Conservation (phyloP, 1,140 invertebrate genomes). For the Scaptomyza montana region DNA sequence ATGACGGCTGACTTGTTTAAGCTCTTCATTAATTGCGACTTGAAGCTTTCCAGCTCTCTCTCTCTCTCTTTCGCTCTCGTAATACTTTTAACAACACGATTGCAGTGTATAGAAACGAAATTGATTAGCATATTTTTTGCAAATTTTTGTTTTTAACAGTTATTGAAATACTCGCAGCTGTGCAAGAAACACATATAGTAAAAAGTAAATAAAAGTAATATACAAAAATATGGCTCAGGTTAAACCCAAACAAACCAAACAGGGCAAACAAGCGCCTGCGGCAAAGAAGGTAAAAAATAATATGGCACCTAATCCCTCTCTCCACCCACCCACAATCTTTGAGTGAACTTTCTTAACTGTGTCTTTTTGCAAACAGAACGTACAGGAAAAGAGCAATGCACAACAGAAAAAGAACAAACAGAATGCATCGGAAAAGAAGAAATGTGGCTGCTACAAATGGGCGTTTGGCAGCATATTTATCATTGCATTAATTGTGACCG, state of each 20-base stretch:
- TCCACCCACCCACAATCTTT: conserved; percentile 1
- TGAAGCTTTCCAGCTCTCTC: conserved; percentile 21
- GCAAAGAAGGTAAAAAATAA: conserved; percentile 72
- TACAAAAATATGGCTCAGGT: conserved; percentile 77
- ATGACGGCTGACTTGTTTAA: conserved; percentile 2
- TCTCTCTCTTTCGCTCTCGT: not conserved
- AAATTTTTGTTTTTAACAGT: conserved; percentile 13
- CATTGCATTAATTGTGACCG: conserved; percentile 84
- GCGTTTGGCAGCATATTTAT: conserved; percentile 85
- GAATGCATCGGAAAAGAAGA: conserved; percentile 70
- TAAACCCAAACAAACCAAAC: conserved; percentile 82
- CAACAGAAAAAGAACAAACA: conserved; percentile 81
- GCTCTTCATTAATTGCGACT: conserved; percentile 39
- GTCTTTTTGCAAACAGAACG: conserved; percentile 37
- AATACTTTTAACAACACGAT: conserved; percentile 6
- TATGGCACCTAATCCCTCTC: too few species aligned
- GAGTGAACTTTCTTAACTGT: conserved; percentile 4
- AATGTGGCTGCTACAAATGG: conserved; percentile 85
- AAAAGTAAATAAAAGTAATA: conserved; percentile 51
- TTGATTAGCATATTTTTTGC: conserved; percentile 35
- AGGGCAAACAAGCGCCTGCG: conserved; percentile 72
- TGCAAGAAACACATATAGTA: conserved; percentile 43
- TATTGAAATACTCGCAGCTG: conserved; percentile 59
- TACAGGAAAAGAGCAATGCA: conserved; percentile 75
- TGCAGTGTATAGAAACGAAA: conserved; percentile 20